These are phyloP conservation scores for Anarrhichthys ocellatus DNA, from an alignment of 2,113 vertebrate species.

Conservation along the genomic window DNA sequence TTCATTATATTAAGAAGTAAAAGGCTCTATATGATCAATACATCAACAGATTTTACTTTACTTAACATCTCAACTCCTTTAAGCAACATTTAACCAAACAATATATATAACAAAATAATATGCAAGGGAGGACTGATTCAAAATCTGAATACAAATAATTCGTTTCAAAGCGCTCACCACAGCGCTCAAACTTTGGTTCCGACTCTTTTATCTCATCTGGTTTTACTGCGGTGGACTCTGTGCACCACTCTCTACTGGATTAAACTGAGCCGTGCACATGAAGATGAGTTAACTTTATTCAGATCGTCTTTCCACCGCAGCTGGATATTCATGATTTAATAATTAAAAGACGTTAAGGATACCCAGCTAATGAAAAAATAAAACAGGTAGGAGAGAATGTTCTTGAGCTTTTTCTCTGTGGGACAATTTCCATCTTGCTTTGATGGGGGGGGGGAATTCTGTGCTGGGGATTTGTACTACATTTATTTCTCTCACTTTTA, in stretches of 20 bases:
- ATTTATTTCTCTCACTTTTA: not conserved
- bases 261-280: not conserved
- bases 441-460: conserved; percentile 3
- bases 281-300: not conserved
- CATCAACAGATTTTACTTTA: too few species aligned
- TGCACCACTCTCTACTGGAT: not conserved
- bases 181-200: too few species aligned
- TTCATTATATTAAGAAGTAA: not conserved
- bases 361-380: conserved; percentile 21
- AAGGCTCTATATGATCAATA: not conserved
- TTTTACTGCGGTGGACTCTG: too few species aligned
- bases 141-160: not conserved
- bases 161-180: not conserved
- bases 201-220: not conserved
- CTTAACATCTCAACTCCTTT: too few species aligned
- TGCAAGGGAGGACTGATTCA: not conserved
- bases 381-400: not conserved
- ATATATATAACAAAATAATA: too few species aligned
- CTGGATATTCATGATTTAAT: not conserved
- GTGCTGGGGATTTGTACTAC: not conserved
- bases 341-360: conserved; percentile 14
- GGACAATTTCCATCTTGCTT: not conserved
- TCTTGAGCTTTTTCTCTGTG: not conserved
- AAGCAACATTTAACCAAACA: too few species aligned
- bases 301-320: not conserved